phyloP scores from a whole-genome alignment of 2,888 invertebrate species.

The Erpobdella octoculata region DNA sequence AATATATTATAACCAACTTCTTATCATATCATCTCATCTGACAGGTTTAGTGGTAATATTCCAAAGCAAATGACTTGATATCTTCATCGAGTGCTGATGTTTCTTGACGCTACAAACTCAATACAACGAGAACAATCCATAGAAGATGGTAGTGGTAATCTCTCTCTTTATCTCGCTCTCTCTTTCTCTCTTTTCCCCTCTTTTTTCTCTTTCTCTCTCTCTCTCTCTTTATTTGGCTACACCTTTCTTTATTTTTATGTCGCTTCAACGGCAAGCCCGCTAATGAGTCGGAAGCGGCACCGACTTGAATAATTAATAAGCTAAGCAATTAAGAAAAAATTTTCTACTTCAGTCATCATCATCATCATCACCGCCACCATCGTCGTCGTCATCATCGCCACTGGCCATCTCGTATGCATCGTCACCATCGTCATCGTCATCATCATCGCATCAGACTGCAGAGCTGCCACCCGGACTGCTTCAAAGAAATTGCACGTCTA shows the following conservation, averaged over 20 bases:
- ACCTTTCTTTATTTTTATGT: neutral
- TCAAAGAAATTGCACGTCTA: no score
- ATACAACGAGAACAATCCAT: no score
- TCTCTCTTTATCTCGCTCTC: no score
- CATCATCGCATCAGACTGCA: no score
- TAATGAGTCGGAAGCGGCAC: neutral
- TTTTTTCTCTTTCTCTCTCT: neutral
- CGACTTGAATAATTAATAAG: neutral
- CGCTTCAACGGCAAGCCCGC: neutral
- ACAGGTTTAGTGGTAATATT: no score
- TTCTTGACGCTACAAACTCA: no score
- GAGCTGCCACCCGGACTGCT: no score
- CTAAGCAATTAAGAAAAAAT: neutral
- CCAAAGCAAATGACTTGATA: no score
- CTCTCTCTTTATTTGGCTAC: neutral
- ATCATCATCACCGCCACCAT: neutral
- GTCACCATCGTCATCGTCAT: neutral
- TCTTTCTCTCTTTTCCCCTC: neutral
- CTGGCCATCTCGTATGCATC: neutral
- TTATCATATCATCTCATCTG: no score
- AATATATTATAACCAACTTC: no score
- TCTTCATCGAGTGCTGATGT: no score
- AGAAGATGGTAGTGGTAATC: no score
- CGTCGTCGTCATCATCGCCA: conserved; percentile 6
- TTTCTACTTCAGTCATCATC: neutral